Conservation (phyloP, 2,888 invertebrate species). For the Mechanitis mazaeus region DNA sequence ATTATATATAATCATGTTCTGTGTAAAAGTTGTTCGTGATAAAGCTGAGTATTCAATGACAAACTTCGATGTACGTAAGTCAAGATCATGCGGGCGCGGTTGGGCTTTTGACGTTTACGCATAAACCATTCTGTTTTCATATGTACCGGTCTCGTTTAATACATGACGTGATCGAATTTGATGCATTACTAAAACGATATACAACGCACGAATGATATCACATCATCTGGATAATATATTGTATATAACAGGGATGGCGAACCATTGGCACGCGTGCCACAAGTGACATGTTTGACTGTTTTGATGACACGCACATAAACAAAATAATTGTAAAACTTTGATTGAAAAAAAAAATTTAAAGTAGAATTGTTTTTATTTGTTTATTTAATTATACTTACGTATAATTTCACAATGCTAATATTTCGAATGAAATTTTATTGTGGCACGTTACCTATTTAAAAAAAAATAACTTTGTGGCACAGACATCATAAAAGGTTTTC, state of each 20-base stretch:
- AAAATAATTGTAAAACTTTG: too few relatives aligned
- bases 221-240: constrained; percentile 35
- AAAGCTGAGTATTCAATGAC: constrained; percentile 64
- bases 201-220: constrained; percentile 31
- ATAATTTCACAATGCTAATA: too few relatives aligned
- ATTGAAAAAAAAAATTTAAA: too few relatives aligned
- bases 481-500: too few relatives aligned
- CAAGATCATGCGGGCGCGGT: constrained; percentile 43
- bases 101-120: constrained; percentile 67
- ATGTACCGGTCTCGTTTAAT: constrained; percentile 47
- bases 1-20: constrained; percentile 50
- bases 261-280: too few relatives aligned
- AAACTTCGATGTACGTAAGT: constrained; percentile 62
- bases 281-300: too few relatives aligned
- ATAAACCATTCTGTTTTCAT: constrained; percentile 39
- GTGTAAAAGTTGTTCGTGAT: constrained; percentile 61
- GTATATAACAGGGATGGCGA: constrained; percentile 14
- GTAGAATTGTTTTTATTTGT: too few relatives aligned
- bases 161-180: constrained; percentile 22
- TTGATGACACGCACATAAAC: too few relatives aligned
- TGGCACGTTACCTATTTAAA: too few relatives aligned
- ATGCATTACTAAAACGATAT: constrained; percentile 17
- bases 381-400: too few relatives aligned
- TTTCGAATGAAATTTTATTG: too few relatives aligned
- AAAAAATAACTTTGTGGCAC: too few relatives aligned